phyloP scores from a whole-genome alignment of 1,140 invertebrate species.

The Sweltsa coloradensis region DNA sequence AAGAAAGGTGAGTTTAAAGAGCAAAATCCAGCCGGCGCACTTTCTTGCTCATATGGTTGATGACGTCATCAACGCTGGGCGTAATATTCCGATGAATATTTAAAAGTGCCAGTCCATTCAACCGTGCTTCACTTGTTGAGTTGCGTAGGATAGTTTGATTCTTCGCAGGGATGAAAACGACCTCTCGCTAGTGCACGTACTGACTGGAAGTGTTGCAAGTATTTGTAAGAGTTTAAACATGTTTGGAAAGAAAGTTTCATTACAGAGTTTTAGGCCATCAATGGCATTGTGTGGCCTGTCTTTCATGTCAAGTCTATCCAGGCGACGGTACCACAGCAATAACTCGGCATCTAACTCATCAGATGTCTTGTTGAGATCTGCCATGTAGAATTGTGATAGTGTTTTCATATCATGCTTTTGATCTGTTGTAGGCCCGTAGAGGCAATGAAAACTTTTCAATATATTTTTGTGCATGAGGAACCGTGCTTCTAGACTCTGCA shows the following conservation, averaged over 20 bases:
- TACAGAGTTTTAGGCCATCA: neutral
- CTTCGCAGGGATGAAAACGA: slow-evolving; percentile 14
- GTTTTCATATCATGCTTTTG: neutral
- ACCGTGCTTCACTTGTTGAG: slow-evolving; percentile 4
- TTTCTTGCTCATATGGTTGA: too few species aligned
- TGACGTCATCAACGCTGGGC: too few species aligned
- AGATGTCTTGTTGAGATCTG: neutral
- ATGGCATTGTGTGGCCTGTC: slow-evolving; percentile 1
- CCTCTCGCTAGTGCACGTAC: slow-evolving; percentile 1
- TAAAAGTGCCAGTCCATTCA: slow-evolving; percentile 13
- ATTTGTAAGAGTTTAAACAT: slow-evolving; percentile 1
- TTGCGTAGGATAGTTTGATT: slow-evolving; percentile 7
- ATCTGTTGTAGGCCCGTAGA: neutral
- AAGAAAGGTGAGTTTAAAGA: too few species aligned
- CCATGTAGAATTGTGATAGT: neutral
- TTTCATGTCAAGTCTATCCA: neutral
- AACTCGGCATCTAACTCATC: neutral
- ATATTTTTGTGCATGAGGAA: neutral
- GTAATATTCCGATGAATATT: slow-evolving; percentile 12
- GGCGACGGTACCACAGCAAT: neutral
- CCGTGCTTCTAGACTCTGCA: neutral
- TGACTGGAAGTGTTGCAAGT: neutral
- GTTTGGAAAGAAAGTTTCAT: neutral
- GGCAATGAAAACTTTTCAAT: neutral
- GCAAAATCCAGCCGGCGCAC: too few species aligned